Percentiles rank a stretch among this genome's conserved stretches.
phyloP scores from a whole-genome alignment of 2,797 vertebrate genomes.

The Carduelis carduelis region DNA sequence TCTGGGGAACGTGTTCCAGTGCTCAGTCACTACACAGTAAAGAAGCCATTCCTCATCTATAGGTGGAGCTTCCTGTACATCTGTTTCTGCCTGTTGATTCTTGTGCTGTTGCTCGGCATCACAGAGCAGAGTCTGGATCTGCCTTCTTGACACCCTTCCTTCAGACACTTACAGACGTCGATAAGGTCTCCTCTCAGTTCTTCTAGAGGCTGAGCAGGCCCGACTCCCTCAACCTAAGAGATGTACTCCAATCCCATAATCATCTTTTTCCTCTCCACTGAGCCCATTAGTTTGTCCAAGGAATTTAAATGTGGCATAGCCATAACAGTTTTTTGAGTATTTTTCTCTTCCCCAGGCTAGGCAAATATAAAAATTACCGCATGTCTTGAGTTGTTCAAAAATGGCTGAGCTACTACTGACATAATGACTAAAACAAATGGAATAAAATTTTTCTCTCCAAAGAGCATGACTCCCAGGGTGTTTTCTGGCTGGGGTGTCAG shows the following conservation, averaged over 20 bases:
- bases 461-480: fast-evolving
- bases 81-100: fast-evolving
- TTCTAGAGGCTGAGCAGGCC: background rate
- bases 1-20: background rate
- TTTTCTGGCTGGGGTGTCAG: background rate
- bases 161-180: fast-evolving
- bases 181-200: background rate
- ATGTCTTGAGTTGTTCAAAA: background rate
- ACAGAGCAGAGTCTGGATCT: background rate
- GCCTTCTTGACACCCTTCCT: background rate
- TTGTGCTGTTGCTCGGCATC: background rate
- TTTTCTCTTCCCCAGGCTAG: background rate
- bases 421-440: background rate
- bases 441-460: background rate
- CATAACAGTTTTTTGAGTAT: fast-evolving
- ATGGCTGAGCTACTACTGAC: background rate
- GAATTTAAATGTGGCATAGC: background rate
- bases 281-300: background rate
- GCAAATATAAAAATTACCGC: no score
- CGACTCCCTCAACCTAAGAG: background rate
- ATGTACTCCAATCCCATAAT: no score
- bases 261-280: background rate
- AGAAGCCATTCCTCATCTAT: background rate
- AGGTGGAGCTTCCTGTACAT: background rate
- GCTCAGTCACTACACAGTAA: no score